These are phyloP conservation scores for Limonius californicus DNA, from an alignment of 1,140 invertebrate species.

Conservation along the genomic window DNA sequence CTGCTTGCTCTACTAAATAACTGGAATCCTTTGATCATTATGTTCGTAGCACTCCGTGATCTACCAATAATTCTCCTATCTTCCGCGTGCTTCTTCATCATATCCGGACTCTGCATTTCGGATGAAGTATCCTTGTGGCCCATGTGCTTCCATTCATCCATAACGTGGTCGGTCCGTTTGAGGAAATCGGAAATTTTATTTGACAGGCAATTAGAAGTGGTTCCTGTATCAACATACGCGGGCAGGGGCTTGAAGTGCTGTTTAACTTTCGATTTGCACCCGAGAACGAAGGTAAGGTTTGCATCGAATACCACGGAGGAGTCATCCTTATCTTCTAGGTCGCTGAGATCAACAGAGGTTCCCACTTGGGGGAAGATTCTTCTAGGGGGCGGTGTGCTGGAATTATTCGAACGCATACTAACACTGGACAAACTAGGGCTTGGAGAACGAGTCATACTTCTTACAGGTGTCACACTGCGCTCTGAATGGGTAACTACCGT, in stretches of 20 bases:
- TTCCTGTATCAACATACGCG: conserved; percentile 67
- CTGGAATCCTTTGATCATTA: conserved; percentile 74
- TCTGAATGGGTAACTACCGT: conserved; percentile 24
- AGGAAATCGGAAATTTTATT: conserved; percentile 76
- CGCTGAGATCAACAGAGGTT: conserved; percentile 48
- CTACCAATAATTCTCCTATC: conserved; percentile 50
- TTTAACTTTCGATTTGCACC: conserved; percentile 63
- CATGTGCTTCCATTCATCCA: conserved; percentile 74
- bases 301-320: conserved; percentile 76
- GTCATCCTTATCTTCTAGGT: conserved; percentile 60
- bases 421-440: not conserved
- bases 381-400: conserved; percentile 50
- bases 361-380: conserved; percentile 61
- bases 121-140: conserved; percentile 51
- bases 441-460: conserved; percentile 45
- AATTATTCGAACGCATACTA: conserved; percentile 43
- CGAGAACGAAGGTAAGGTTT: conserved; percentile 72
- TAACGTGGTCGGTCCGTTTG: conserved; percentile 76
- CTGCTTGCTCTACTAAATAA: conserved; percentile 59
- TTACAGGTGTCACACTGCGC: not conserved
- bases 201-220: conserved; percentile 68
- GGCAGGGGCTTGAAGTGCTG: conserved; percentile 66
- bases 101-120: conserved; percentile 39
- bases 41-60: conserved; percentile 72
- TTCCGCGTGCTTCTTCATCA: conserved; percentile 40